Evolutionary conservation across 2,113 vertebrate genomes (phyloP), one percentile per base, ranked within the genome.

Genomic region (Axis porcinus): DNA sequence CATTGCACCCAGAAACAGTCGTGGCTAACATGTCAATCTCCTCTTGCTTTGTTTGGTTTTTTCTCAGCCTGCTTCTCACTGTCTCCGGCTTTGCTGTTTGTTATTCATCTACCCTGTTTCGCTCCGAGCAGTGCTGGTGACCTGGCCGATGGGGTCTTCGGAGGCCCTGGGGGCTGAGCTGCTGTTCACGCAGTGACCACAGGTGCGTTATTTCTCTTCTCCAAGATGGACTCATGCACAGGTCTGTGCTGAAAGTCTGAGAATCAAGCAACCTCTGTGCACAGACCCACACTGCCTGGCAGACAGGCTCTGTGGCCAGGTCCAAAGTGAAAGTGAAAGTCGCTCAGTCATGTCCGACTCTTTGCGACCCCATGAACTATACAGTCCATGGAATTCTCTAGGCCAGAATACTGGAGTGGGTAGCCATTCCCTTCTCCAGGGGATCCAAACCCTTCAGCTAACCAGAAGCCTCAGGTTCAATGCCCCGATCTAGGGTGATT

Each of bases 161-260:
- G 30, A 13, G 1, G 7, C 19, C 28, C 9, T 0, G 25, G 30
- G 83, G 21, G 36, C 67, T 54, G 86, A 89, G 78, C 2, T 15
- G 33, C 21, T 2, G 0, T 0, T 0, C 36, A 25, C 0, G 0
- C 9, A 2, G 2, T 14, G 43, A 33, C 7, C 28, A 0, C 1
- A 19, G 67, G 86, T 89, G 43, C 58, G 90, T 74, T 3, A 2
- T 15, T 89, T 78, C 64, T 89, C 19, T 14, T 15, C 58, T 55
- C 43, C 40, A 23, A 21, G 11, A 23, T 6, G 2, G 36, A 60
- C 0, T 0, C 52, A 45, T 28, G 21, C 64, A 40, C 11, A 10
- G 27, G 2, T 81, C 3, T 0, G 36, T 58, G 64, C 60, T 4
- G 8, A 96, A 43, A 86, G 17, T 45, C 16, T 30, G 25, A 58